Conservation (phyloP, 2,113 vertebrate genomes). For the Phocoena phocoena region DNA sequence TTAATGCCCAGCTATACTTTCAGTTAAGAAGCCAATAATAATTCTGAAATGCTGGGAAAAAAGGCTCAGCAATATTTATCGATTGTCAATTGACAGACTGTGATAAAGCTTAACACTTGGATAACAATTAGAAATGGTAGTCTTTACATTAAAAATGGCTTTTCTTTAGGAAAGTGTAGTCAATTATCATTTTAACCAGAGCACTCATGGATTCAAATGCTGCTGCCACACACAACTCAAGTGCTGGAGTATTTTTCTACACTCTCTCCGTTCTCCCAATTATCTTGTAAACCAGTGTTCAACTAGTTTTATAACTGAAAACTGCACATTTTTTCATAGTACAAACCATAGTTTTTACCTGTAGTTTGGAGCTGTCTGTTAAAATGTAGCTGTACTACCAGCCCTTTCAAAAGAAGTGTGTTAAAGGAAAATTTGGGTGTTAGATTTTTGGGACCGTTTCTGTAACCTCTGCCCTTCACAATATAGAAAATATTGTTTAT, state of each 20-base stretch:
- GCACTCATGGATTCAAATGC: conserved; percentile 35
- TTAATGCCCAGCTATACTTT: conserved; percentile 8
- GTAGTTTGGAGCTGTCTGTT: conserved; percentile 36
- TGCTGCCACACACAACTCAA: conserved; percentile 41
- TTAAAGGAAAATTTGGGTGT: conserved; percentile 64
- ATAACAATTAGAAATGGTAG: conserved; percentile 19
- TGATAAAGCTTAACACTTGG: conserved; percentile 14
- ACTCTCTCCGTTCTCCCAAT: conserved; percentile 45
- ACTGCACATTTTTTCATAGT: conserved; percentile 65
- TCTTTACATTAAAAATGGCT: conserved; percentile 11
- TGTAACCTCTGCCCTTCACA: conserved; percentile 70
- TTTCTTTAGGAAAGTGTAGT: neutral
- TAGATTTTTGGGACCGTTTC: conserved; percentile 75
- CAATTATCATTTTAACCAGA: neutral
- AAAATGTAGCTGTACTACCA: conserved; percentile 43
- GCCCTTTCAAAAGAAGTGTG: conserved; percentile 45
- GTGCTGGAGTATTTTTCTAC: conserved; percentile 61
- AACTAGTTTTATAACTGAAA: conserved; percentile 66
- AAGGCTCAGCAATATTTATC: neutral
- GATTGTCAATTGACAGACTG: neutral
- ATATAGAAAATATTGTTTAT: conserved; percentile 65
- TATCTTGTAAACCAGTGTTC: conserved; percentile 64
- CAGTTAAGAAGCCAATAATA: neutral
- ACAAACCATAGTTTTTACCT: conserved; percentile 49
- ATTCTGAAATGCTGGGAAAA: neutral